Conservation (phyloP, 2,113 vertebrate species). For the Archocentrus centrarchus region DNA sequence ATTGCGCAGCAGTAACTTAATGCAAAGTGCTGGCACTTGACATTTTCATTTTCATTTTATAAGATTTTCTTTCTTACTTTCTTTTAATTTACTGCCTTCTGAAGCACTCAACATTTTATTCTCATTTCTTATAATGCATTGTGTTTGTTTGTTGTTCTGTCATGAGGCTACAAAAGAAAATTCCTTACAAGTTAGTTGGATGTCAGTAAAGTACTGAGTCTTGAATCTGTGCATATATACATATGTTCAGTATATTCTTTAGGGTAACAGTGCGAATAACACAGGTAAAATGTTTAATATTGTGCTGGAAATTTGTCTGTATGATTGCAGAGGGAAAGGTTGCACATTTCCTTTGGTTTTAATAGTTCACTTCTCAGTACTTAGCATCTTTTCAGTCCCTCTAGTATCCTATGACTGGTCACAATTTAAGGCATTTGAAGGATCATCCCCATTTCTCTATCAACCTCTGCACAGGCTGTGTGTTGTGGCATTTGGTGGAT, state of each 20-base stretch:
- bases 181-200: background rate
- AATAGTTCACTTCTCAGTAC: background rate
- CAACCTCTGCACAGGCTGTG: slow-evolving; percentile 7
- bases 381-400: too few relatives aligned
- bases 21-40: background rate
- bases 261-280: background rate
- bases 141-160: background rate
- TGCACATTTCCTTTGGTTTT: background rate
- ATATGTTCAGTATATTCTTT: background rate
- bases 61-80: background rate
- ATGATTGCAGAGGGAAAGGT: background rate
- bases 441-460: slow-evolving; percentile 3
- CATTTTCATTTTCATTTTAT: background rate
- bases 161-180: background rate
- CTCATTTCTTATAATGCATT: background rate
- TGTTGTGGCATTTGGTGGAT: slow-evolving; percentile 34
- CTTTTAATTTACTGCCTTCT: background rate
- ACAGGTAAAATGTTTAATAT: background rate
- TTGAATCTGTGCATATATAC: background rate
- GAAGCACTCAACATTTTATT: background rate
- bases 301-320: background rate
- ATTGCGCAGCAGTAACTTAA: background rate
- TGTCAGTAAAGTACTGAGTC: background rate
- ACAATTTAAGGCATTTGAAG: background rate
- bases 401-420: too few relatives aligned